Evolutionary conservation across 2,113 vertebrate genomes (phyloP).

Genomic region (Motacilla alba): DNA sequence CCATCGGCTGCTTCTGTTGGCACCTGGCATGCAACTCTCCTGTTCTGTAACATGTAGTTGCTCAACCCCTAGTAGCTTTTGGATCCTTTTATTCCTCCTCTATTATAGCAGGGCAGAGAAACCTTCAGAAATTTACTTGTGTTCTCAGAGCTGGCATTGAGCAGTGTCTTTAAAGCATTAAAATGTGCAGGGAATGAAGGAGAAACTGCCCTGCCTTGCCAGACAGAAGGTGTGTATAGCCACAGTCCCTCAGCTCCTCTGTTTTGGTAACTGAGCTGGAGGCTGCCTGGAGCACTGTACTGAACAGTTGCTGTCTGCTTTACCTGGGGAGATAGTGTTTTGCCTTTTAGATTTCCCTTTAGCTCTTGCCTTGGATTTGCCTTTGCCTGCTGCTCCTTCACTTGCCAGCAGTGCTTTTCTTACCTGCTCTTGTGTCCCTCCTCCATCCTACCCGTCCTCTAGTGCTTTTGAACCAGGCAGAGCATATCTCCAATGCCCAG

Average conservation of each 20-base stretch:
- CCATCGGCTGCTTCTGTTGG: neutral
- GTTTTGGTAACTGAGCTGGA: neutral
- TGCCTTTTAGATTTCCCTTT: neutral
- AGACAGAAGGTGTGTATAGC: neutral
- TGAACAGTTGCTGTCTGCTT: neutral
- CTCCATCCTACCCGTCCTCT: neutral
- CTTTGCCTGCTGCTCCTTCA: neutral
- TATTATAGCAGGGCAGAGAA: neutral
- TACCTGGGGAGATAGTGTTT: neutral
- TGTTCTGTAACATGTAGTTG: neutral
- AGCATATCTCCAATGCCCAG: neutral
- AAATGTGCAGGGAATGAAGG: neutral
- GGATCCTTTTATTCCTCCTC: neutral
- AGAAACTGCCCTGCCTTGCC: neutral
- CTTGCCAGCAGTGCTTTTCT: neutral
- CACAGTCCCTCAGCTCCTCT: neutral
- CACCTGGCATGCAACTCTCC: accelerated
- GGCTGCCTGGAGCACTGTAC: neutral
- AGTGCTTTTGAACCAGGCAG: neutral
- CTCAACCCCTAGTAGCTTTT: neutral
- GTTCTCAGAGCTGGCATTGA: neutral
- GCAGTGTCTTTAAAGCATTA: neutral
- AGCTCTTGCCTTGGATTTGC: neutral
- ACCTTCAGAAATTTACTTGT: neutral
- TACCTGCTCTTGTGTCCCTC: neutral